Evolutionary conservation across 2,113 vertebrate species (phyloP), one percentile per base, ranked within the genome.

Genomic region (Orycteropus afer): DNA sequence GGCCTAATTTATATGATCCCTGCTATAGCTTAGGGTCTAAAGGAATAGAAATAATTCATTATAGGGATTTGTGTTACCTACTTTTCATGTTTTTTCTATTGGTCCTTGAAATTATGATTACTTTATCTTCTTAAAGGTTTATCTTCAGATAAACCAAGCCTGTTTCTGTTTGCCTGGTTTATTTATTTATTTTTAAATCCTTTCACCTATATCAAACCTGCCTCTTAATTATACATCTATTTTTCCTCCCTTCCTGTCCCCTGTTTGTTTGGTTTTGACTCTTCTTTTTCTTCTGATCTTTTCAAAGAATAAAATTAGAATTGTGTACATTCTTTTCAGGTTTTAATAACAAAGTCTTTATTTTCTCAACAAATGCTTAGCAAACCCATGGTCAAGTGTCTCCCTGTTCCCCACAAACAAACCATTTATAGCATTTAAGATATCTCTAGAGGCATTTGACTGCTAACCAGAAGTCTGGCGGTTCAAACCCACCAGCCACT

Each of bases 21-120:
- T 7, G 29, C 63, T 77, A 90, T 2, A 76, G 80, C 47, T 65
- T 86, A 86, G 63, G 42, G 37, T 73, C 91, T 59, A 92, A 57
- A 93, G 67, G 53, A 65, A 85, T 47, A 87, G 51, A 88, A 89
- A 47, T 81, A 86, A 95, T 94, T 90, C 18, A 87, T 81, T 71
- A 69, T 29, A 51, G 29, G 47, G 2, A 22, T 79, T 90, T 53
- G 42, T 3, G n/a, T 45, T 74, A 34, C 2, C 18, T 42, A 73
- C 84, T 94, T 93, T 90, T 59, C 8, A 89, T 57, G 63, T 86
- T 61, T 87, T 49, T 83, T 22, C 17, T 69, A 10, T 25, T 83
- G 25, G 18, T 73, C 20, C 27, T 23, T 91, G 29, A 89, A 85
- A 61, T 86, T 27, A 32, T 86, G n/a, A 63, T 94, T 86, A 49